Base-by-base conservation (phyloP, 1,140 invertebrate species). In the Scaptomyza graminum region DNA sequence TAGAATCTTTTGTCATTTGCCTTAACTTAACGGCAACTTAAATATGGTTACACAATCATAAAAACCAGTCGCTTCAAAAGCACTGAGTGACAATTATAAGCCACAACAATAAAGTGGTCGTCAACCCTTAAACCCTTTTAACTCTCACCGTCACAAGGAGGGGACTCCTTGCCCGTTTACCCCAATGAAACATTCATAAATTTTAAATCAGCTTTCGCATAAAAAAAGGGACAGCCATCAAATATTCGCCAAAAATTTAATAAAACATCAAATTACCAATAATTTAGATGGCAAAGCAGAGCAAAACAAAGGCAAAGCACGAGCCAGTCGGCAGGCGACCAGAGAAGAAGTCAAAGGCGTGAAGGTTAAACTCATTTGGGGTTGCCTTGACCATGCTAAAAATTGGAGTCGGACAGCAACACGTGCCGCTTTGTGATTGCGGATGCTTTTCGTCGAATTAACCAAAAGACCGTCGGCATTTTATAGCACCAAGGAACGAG, bases 201-300 rank as follows among this genome's bases (percentile, higher is more conserved):
- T 77, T 61, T 72, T 76, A 70, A 71, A 73, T 68, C 39, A 82
- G 65, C 39, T 15, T 52, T 46, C 15, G 13, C 13, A 28, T 9
- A 34, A 55, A 52, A 46, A 61, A 70, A 65, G 41, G 52, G 55
- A 39, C 34, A 55, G 49, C 39, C 65, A 57, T 62, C 49, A 69
- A 74, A 51, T 69, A 46, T 43, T 47, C 39, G 31, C 12, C 37
- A 39, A 62, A 80, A 77, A 77, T 81, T 52, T 71, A 82, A 77
- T 80, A 82, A 77, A 81, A 69, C 63, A 80, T 81, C 78, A 78
- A 82, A 81, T 82, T 81, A 81, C 66, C 66, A 68, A 81, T 82
- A 60, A 78, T 82, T 83, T 74, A 41, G 51, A 52, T 55, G 28
- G 3, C 16, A 31, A 31, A 31, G 28, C 28, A 31, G 5, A 31